Base-by-base conservation (phyloP, 1,140 invertebrate genomes). In the Anastrepha obliqua region DNA sequence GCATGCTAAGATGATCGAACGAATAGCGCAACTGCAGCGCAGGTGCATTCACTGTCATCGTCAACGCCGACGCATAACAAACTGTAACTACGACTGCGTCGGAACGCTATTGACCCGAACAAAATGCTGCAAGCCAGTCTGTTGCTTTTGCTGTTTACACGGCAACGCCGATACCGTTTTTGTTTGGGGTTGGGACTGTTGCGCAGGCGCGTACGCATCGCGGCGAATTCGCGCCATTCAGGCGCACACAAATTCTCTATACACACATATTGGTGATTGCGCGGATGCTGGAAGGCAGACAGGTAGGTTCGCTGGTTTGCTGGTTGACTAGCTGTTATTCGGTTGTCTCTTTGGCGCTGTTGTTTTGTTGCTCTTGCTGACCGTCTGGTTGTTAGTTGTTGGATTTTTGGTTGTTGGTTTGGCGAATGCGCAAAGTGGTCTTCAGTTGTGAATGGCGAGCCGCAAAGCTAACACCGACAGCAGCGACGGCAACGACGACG, bases 401-500 rank as follows among this genome's bases (percentile, higher is more conserved):
- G 74, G 74, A 81, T 20, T 20, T 62, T 62, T 64, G 85, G 60
- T 60, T 81, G 74, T 55, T 55, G 74, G 47, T 81, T 81, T 81
- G 51, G 74, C 74, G 86, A 78, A 85, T 85, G 85, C 65, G 85
- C 87, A 88, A 88, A 88, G 87, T 88, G 85, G 87, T 88, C 86
- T 88, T 88, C 87, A 88, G 87, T 88, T 88, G 87, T 86, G 85
- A 88, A 81, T 55, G 74, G 44, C 74, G 74, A 81, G 74, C 55
- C 74, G 74, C 74, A 81, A 47, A 81, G 74, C 74, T 51, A 81
- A 81, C 74, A 81, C 74, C 74, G 47, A 81, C 74, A 47, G 74
- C 44, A 51, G 74, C 47, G 47, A 81, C 74, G 20, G 44, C 74
- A 81, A 81, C 58, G 20, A 86, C 20, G n/a, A 42, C 59, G 85